Conservation (phyloP, 1,140 invertebrate genomes). For the Meloidogyne chitwoodi region DNA sequence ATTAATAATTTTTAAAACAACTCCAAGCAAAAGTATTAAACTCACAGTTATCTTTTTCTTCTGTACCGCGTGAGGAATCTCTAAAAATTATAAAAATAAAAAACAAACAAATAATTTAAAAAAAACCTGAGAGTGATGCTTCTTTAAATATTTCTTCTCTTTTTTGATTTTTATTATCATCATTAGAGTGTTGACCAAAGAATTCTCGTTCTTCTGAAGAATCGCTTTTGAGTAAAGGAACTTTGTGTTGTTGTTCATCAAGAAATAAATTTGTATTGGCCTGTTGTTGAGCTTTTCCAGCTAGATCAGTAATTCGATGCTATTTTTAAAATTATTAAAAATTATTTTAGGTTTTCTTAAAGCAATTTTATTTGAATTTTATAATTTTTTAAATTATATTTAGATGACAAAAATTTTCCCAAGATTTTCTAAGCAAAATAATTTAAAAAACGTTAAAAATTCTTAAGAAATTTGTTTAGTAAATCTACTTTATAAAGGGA, state of each 20-base stretch:
- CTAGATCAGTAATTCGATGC: slow-evolving; percentile 75
- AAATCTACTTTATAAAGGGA: slow-evolving; percentile 72
- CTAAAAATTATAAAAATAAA: slow-evolving; percentile 1
- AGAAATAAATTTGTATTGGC: slow-evolving; percentile 79
- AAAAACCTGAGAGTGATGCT: not conserved
- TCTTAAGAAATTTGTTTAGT: not conserved
- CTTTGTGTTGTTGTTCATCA: slow-evolving; percentile 28
- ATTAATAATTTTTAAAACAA: not conserved
- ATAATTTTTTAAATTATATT: no score
- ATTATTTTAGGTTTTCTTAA: not conserved
- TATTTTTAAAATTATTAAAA: slow-evolving; percentile 21
- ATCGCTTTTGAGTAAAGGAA: slow-evolving; percentile 24
- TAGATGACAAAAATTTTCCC: no score
- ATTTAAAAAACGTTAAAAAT: not conserved
- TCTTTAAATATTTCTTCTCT: slow-evolving; percentile 19
- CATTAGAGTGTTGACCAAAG: not conserved
- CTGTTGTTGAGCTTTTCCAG: slow-evolving; percentile 78
- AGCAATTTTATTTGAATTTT: not conserved
- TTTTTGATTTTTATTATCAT: not conserved
- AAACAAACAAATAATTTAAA: not conserved
- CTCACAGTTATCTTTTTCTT: slow-evolving; percentile 51
- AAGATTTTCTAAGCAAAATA: no score
- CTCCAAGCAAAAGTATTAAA: not conserved
- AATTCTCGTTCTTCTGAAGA: slow-evolving; percentile 10
- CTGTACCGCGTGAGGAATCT: slow-evolving; percentile 8